Evolutionary conservation across 2,797 vertebrate species (phyloP), one percentile per base, ranked within the genome.

Genomic region (Micromesistius poutassou): DNA sequence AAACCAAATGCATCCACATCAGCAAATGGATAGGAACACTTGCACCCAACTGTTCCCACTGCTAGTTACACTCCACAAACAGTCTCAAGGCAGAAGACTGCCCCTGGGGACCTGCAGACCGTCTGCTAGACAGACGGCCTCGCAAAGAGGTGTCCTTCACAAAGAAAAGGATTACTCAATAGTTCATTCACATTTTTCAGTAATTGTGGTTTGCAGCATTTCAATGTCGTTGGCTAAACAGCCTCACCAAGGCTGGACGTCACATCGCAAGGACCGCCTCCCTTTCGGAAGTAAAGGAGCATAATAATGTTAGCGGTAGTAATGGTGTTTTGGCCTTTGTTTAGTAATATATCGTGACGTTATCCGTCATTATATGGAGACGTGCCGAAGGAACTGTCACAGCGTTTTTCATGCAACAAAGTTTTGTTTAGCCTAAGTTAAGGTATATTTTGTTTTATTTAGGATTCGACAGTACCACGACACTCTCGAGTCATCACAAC

Each of bases 21-120:
- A 83, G 89, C 87, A 84, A 79, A 86, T 87, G 89, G 78, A 50
- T 84, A 84, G 85, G 87, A 93, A 93, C 90, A 93, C 90, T 93
- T 78, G 83, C 89, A 78, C 87, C 89, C 89, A 88, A 79, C 82
- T 87, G 86, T 86, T 89, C 90, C 87, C 88, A 83, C 89, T 76
- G 89, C 84, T 84, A 68, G 42, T 87, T 85, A 89, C 87, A 68
- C 82, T 86, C 77, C 89, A 85, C 79, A 70, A 81, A 28, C 62
- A 30, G 25, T 28, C n/a, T 9, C 22, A 22, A 7, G n/a, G 22
- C 55, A 12, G 25, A 68, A 16, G 40, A 16, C 40, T 13, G 14
- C 62, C 13, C n/a, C 62, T 68, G 25, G 22, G 55, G 55, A 62
- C 55, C 62, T 68, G 4, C 62, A 68, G 55, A n/a, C 6, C 9